Percentiles rank a stretch among this genome's conserved stretches.
Evolutionary conservation across 2,888 invertebrate genomes (phyloP).

Genomic region (Diachrysia chrysitis): DNA sequence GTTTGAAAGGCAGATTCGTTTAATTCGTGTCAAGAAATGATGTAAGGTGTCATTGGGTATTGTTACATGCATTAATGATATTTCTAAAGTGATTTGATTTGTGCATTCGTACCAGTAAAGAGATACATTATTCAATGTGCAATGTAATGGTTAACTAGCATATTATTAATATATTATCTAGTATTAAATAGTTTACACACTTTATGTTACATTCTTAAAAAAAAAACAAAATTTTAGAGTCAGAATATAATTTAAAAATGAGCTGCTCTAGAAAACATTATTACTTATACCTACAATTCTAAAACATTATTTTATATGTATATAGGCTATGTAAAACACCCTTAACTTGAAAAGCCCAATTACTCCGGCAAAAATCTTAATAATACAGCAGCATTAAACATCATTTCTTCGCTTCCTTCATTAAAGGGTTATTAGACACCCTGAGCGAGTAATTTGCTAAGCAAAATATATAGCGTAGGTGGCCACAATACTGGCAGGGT

Average conservation of each 20-base stretch:
- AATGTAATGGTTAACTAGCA: neutral
- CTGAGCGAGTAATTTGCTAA: slow-evolving; percentile 86
- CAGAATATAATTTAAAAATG: no score
- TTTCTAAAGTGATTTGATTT: slow-evolving; percentile 26
- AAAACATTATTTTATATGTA: no score
- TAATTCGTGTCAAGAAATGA: slow-evolving; percentile 46
- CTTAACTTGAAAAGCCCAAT: slow-evolving; percentile 43
- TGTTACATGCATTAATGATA: slow-evolving; percentile 18
- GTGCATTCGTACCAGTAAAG: slow-evolving; percentile 1
- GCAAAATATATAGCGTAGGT: slow-evolving; percentile 87
- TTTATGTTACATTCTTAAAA: no score
- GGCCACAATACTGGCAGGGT: slow-evolving; percentile 83
- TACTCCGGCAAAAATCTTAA: slow-evolving; percentile 57
- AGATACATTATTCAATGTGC: neutral
- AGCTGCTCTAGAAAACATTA: no score
- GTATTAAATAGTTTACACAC: slow-evolving; percentile 5
- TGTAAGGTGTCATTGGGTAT: slow-evolving; percentile 27
- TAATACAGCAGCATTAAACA: slow-evolving; percentile 60
- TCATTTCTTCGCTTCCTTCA: slow-evolving; percentile 73
- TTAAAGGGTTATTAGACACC: slow-evolving; percentile 88
- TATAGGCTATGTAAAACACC: neutral
- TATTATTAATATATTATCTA: neutral
- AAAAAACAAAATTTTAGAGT: no score
- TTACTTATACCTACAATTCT: no score
- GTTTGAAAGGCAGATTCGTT: slow-evolving; percentile 66